phyloP scores from a whole-genome alignment of 2,888 invertebrate species.

The Trilocha varians region DNA sequence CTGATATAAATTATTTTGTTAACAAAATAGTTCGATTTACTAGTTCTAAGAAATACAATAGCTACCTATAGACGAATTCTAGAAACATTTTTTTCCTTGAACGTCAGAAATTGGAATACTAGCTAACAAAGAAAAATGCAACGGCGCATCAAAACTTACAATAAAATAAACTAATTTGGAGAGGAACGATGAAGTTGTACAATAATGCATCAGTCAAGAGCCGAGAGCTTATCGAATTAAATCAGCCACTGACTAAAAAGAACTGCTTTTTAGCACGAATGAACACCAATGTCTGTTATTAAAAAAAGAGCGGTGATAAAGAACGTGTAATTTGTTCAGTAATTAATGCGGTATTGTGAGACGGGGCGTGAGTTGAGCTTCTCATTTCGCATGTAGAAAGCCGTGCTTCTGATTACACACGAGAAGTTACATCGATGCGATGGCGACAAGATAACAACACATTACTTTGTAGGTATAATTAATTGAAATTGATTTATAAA shows the following conservation, averaged over 20 bases:
- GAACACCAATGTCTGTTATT: conserved; percentile 67
- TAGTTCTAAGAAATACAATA: neutral
- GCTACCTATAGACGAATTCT: conserved; percentile 18
- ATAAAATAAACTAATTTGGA: conserved; percentile 35
- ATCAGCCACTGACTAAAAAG: conserved; percentile 63
- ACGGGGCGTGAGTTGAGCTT: conserved; percentile 63
- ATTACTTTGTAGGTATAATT: conserved; percentile 52
- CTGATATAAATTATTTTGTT: neutral
- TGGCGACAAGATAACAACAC: conserved; percentile 43
- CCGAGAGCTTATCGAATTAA: conserved; percentile 54
- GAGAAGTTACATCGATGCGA: conserved; percentile 49
- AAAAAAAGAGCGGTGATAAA: conserved; percentile 63
- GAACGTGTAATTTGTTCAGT: conserved; percentile 62
- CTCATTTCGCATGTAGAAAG: conserved; percentile 56
- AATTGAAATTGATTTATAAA: conserved; percentile 45
- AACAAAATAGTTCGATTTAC: neutral
- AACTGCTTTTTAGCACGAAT: conserved; percentile 67
- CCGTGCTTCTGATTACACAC: conserved; percentile 43
- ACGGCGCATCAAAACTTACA: neutral
- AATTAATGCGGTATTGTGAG: conserved; percentile 60
- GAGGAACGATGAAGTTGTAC: conserved; percentile 46
- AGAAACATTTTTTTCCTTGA: conserved; percentile 31
- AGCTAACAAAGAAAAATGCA: neutral
- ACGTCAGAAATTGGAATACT: conserved; percentile 22
- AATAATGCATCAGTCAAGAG: conserved; percentile 32